Conservation (phyloP, 1,140 invertebrate species). For the Brevipalpus yothersi region DNA sequence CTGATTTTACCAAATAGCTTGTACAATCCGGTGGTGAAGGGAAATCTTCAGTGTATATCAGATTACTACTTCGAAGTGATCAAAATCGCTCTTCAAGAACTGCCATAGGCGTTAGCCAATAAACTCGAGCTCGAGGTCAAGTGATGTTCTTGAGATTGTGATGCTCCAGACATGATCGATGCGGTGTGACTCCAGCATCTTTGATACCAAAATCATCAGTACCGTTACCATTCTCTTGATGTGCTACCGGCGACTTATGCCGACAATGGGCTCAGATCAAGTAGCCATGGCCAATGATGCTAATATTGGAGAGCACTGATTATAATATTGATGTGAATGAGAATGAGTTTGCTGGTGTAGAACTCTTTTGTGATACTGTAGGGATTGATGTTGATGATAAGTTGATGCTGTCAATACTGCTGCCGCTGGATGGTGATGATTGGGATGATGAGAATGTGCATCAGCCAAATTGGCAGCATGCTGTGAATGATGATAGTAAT, state of each 20-base stretch:
- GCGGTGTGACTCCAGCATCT: neutral
- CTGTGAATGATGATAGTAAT: conserved; percentile 4
- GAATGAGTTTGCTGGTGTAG: neutral
- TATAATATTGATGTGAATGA: conserved; percentile 15
- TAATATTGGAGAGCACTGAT: conserved; percentile 2
- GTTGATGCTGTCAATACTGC: conserved; percentile 5
- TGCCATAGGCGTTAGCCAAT: neutral
- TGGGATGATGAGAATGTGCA: conserved; percentile 6
- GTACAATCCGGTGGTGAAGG: conserved; percentile 12
- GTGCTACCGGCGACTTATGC: too few relatives aligned
- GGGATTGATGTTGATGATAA: conserved; percentile 9
- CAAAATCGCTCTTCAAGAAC: neutral
- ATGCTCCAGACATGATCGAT: neutral
- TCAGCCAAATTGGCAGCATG: neutral
- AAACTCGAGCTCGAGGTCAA: neutral
- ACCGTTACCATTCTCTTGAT: neutral
- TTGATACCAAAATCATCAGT: neutral
- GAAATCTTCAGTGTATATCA: neutral
- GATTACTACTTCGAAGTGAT: neutral
- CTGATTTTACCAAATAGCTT: conserved; percentile 8
- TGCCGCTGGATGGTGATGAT: conserved; percentile 6
- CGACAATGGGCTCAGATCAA: neutral
- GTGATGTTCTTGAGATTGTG: neutral
- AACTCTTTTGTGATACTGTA: conserved; percentile 5
- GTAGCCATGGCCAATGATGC: neutral